These are phyloP conservation scores for Micromys minutus DNA, from an alignment of 2,113 vertebrate species.

Conservation along the genomic window DNA sequence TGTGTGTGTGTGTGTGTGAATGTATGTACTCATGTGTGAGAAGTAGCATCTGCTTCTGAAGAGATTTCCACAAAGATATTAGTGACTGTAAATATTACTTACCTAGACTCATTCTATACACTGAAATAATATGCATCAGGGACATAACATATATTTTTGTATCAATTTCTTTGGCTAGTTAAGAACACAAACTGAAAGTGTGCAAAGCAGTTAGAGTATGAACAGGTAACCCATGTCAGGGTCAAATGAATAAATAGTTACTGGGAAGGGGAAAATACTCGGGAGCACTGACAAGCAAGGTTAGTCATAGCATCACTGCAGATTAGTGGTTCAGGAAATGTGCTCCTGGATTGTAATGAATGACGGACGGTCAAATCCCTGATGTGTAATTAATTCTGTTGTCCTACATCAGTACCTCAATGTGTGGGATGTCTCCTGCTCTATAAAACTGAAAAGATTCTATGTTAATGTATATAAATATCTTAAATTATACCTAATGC, in stretches of 20 bases:
- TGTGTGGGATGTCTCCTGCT: background rate
- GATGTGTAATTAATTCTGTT: constrained; percentile 44
- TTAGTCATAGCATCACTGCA: background rate
- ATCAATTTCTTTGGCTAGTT: background rate
- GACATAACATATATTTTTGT: background rate
- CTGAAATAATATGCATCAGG: background rate
- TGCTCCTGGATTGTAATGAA: constrained; percentile 37
- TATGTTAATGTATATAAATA: background rate
- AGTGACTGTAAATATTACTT: constrained; percentile 16
- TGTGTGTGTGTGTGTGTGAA: background rate
- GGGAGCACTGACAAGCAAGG: background rate
- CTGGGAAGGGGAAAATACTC: background rate
- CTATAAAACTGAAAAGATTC: background rate
- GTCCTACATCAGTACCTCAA: background rate
- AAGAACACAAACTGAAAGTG: constrained; percentile 22
- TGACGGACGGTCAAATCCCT: background rate
- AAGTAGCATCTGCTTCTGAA: background rate
- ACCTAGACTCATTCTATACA: background rate
- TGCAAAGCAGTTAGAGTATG: constrained; percentile 22
- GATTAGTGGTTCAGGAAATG: constrained; percentile 29
- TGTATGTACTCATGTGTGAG: background rate
- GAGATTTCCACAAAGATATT: background rate
- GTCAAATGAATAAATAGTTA: constrained; percentile 54
- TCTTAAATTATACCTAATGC: background rate
- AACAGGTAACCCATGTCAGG: constrained; percentile 22